Evolutionary conservation across 2,888 invertebrate species (phyloP), one percentile per base, ranked within the genome.

Genomic region (Ornithoptera priamus): DNA sequence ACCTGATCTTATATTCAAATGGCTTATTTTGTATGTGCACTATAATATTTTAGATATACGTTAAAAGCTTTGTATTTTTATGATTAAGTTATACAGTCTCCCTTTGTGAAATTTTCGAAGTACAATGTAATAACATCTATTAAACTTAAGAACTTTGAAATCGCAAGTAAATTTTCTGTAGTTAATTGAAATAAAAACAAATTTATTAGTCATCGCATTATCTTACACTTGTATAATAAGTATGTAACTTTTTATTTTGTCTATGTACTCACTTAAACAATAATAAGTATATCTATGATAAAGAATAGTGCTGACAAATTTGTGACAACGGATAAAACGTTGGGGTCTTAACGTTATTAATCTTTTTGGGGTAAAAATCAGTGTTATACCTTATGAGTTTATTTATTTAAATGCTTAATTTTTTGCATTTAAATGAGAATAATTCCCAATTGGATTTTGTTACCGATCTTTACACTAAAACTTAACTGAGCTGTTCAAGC

Each of bases 111-210:
- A 39, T 46, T 66, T 66, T 60, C 59, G 1, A 50, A 50, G 10
- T 60, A 50, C 36, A 66, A 50, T 60, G 20, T 60, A 66, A 66
- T 66, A 66, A 66, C 20, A 60, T n/a, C 20, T 59, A 20, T 66
- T 20, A 60, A 60, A 66, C 8, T 60, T 17, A 53, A 30, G n/a
- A 30, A 30, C 59, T 12, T 24, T 17, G 46, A 18, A 22, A n/a
- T 42, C 46, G 24, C 58, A 58, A 65, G 50, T 60, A 59, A 66
- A 60, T 58, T 18, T 17, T 18, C 17, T 50, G 18, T 15, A 12
- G 1, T 50, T 50, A 50, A 50, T 17, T 17, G 2, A 15, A 15
- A 50, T 50, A 17, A 50, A 5, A 50, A 50, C 1, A 15, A 18
- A 50, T 15, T 50, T 50, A 50, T 17, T 50, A 17, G 50, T 50